Evolutionary conservation across 1,140 invertebrate genomes (phyloP).

Genomic region (Phymastichus coffea): DNA sequence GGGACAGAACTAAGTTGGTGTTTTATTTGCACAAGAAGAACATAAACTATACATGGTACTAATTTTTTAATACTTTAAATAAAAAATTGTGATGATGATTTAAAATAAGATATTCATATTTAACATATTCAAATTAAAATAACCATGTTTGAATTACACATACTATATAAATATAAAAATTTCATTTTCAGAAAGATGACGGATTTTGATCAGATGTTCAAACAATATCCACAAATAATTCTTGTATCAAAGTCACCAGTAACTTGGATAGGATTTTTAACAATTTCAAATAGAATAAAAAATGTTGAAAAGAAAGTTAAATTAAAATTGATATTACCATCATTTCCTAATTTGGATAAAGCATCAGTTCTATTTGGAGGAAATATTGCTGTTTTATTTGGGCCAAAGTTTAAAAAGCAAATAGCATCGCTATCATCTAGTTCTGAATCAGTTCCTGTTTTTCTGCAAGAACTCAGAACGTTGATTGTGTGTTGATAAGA

Average conservation of each 20-base stretch:
- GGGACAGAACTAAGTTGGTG: too few relatives aligned
- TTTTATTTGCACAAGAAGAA: too few relatives aligned
- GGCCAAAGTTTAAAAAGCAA: slow-evolving; percentile 30
- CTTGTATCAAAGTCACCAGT: slow-evolving; percentile 35
- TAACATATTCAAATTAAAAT: too few relatives aligned
- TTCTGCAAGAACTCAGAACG: slow-evolving; percentile 37
- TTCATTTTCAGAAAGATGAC: too few relatives aligned
- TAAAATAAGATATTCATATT: too few relatives aligned
- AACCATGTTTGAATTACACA: too few relatives aligned
- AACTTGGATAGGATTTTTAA: slow-evolving; percentile 41
- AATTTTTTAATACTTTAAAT: too few relatives aligned
- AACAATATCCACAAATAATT: slow-evolving; percentile 40
- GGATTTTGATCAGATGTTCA: slow-evolving; percentile 34
- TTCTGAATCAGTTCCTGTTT: slow-evolving; percentile 30
- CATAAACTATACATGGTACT: too few relatives aligned
- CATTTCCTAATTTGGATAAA: slow-evolving; percentile 37
- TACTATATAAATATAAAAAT: too few relatives aligned
- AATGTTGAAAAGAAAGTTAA: slow-evolving; percentile 29
- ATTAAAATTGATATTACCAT: slow-evolving; percentile 38
- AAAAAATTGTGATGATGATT: too few relatives aligned
- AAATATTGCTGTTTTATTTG: slow-evolving; percentile 32
- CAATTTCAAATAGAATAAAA: slow-evolving; percentile 1
- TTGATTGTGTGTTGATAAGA: slow-evolving; percentile 41
- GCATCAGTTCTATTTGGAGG: slow-evolving; percentile 36
- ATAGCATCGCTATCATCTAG: slow-evolving; percentile 27